Base-by-base conservation (phyloP, 2,888 invertebrate species). In the Galerucella pusilla region DNA sequence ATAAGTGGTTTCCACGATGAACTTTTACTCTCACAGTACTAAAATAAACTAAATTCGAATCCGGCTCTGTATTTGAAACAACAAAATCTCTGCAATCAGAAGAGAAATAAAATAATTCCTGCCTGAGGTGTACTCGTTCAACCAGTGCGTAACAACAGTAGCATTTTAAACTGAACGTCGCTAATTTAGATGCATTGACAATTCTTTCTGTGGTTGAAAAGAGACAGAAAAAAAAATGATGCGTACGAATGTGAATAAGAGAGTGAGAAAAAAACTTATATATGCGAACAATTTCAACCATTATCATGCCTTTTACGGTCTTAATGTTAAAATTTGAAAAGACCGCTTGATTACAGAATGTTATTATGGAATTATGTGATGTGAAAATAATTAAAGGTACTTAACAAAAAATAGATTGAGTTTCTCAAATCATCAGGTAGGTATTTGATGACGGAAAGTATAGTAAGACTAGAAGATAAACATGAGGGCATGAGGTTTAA, bases 151-250 rank as follows among this genome's bases (percentile, higher is more conserved):
- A 73, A 73, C 68, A 64, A 63, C 61, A 68, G 73, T 68, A 68
- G 73, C 73, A 64, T 73, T 64, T 68, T 63, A 68, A 63, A 68
- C 20, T 28, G 68, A 63, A 20, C 73, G 49, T 68, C 46, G 54
- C 73, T 73, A 73, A 73, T 73, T 73, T 64, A 68, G 73, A 73
- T 64, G 60, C 73, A 68, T 68, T 73, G 73, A 73, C 73, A 73
- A 64, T 49, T 16, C 63, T 70, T 61, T 49, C 59, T 60, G 69
- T 12, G 28, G 61, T 61, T 69, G 52, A 69, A 49, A 63, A 61
- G 60, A 45, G 49, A 68, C 45, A 52, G 67, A 49, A 59, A 42
- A n/a, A 42, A 42, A 7, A 42, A 42, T 42, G 7, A 42, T 42
- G 14, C n/a, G 11, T 25, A n/a, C n/a, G 28, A 63, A 63, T 68